Percentiles rank a stretch among this genome's conserved stretches.
phyloP scores from a whole-genome alignment of 2,888 invertebrate genomes.

The Noctua pronuba region DNA sequence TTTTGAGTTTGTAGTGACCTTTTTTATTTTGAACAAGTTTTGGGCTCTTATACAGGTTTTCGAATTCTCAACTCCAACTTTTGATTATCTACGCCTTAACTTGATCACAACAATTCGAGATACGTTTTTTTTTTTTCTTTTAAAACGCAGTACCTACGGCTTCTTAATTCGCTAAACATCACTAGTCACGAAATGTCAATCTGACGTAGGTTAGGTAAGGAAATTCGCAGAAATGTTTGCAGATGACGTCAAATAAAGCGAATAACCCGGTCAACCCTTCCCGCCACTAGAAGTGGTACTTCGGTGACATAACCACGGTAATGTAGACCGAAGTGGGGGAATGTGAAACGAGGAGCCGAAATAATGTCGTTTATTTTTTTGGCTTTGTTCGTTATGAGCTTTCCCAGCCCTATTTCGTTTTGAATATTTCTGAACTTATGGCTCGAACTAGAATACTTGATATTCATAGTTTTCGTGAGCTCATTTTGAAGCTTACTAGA shows the following conservation, averaged over 20 bases:
- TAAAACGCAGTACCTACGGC: background rate
- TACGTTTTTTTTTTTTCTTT: background rate
- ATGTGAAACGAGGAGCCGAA: slow-evolving; percentile 22
- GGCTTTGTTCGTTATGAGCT: slow-evolving; percentile 1
- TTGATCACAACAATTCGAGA: background rate
- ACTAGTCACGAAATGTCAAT: background rate
- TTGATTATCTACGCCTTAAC: background rate
- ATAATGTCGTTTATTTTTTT: slow-evolving; percentile 31
- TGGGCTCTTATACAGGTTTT: background rate
- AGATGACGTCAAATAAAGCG: slow-evolving; percentile 46
- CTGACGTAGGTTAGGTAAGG: slow-evolving; percentile 2
- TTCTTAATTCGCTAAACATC: background rate
- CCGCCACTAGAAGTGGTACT: slow-evolving; percentile 31
- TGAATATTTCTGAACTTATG: slow-evolving; percentile 30
- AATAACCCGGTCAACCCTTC: slow-evolving; percentile 32
- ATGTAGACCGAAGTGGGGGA: slow-evolving; percentile 30
- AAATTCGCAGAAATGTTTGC: slow-evolving; percentile 28
- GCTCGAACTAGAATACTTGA: slow-evolving; percentile 6
- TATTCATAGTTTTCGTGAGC: background rate
- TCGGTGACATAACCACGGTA: slow-evolving; percentile 32
- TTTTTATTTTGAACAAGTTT: background rate
- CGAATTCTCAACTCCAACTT: background rate
- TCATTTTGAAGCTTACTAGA: background rate
- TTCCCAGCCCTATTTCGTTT: slow-evolving; percentile 18
- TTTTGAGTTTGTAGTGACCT: too few species aligned